phyloP scores from a whole-genome alignment of 2,797 vertebrate species.

The Phataginus tetradactyla region DNA sequence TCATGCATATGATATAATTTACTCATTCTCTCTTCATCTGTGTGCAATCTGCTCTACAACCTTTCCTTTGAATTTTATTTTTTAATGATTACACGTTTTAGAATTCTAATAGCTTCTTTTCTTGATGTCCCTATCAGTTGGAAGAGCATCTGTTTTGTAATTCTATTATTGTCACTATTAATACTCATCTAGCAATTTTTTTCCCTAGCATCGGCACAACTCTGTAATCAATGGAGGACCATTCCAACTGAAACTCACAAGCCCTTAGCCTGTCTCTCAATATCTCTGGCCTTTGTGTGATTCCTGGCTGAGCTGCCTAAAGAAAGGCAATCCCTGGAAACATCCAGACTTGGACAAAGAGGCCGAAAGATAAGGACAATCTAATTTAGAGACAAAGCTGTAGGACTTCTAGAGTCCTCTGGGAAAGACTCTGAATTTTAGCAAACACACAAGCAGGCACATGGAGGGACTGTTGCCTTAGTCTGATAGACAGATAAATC shows the following conservation, averaged over 20 bases:
- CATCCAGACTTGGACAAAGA: constrained; percentile 8
- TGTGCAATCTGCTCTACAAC: not conserved
- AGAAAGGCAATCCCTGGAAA: not conserved
- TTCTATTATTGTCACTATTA: not conserved
- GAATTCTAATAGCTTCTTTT: not conserved
- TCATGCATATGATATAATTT: not conserved
- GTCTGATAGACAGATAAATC: not conserved
- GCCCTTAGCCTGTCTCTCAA: not conserved
- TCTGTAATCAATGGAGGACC: not conserved
- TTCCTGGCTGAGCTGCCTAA: not conserved
- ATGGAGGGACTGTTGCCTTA: not conserved
- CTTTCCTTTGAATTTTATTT: not conserved
- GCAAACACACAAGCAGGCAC: not conserved
- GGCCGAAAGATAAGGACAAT: not conserved
- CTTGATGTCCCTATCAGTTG: not conserved
- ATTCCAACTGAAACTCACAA: not conserved
- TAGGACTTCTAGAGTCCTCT: not conserved
- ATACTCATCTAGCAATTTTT: too few relatives aligned
- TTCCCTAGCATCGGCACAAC: too few relatives aligned
- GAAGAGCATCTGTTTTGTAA: not conserved
- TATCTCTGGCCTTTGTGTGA: not conserved
- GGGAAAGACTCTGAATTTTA: constrained; percentile 22
- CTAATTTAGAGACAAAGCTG: constrained; percentile 17
- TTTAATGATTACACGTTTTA: not conserved
- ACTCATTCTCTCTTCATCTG: not conserved